Base-by-base conservation (phyloP, 2,797 vertebrate species). In the Spinibarbus caldwelli region DNA sequence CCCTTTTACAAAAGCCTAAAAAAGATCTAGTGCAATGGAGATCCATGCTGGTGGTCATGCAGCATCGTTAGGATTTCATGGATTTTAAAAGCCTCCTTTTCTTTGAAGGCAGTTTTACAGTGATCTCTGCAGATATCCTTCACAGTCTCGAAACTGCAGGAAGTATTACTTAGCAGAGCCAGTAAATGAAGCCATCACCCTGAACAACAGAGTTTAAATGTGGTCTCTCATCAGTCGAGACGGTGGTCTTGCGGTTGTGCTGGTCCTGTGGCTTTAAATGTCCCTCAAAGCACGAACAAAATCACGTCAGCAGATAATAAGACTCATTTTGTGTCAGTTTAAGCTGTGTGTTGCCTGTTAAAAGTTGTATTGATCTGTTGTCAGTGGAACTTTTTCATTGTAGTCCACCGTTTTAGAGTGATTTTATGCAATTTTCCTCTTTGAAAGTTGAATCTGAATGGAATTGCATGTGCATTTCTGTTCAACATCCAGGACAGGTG, bases 31-130 rank as follows among this genome's bases (percentile, higher is more conserved):
- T 52, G 49, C 19, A 52, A 47, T 66, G 52, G 81, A 89, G 87
- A 89, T 38, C 57, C n/a, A 34, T 59, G 29, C 82, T 72, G 26
- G n/a, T n/a, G n/a, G n/a, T n/a, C n/a, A n/a, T n/a, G n/a, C n/a
- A n/a, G n/a, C 26, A 19, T 45, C 3, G 8, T 29, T 81, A 70
- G 66, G 31, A 59, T 59, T 85, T 47, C 34, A 36, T 82, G 49
- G 36, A 38, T 85, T 78, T 64, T 71, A 71, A 87, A 70, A 52
- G 7, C 72, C n/a, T 57, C 52, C 21, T 23, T 9, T 54, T 54
- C 11, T 29, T 71, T 81, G 45, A 19, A 72, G 7, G 70, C 14
- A 45, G 17, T 17, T 52, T 23, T 66, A 17, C 59, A 19, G 5
- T 54, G 23, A 76, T 36, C 67, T 71, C 43, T 78, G 23, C 7